These are phyloP conservation scores for Prosapia bicincta DNA, from an alignment of 2,888 invertebrate genomes.

Conservation along the genomic window DNA sequence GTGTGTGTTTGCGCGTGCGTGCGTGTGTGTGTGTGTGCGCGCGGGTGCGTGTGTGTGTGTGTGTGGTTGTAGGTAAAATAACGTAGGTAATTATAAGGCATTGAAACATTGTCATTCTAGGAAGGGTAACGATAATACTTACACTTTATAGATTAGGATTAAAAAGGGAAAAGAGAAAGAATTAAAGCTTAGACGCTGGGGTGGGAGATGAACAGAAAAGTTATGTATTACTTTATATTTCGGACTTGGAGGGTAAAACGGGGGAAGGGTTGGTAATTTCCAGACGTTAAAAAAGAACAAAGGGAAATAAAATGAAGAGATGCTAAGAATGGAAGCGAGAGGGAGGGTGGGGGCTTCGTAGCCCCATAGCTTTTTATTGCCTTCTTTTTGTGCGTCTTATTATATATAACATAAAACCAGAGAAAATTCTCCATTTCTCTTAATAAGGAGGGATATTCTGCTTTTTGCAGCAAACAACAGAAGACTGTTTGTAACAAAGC, in stretches of 20 bases:
- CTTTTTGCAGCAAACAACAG: neutral
- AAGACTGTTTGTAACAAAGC: constrained; percentile 7
- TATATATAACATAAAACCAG: constrained; percentile 37
- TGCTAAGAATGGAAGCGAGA: constrained; percentile 9
- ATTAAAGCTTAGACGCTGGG: neutral
- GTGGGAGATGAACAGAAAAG: constrained; percentile 21
- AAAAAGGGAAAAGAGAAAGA: neutral
- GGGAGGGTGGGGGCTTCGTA: constrained; percentile 10
- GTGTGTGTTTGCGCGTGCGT: no score
- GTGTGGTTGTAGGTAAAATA: no score
- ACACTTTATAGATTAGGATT: no score
- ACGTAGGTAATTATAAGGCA: no score
- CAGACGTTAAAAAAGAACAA: constrained; percentile 38
- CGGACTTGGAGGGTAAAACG: constrained; percentile 1
- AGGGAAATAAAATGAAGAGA: constrained; percentile 36
- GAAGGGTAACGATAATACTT: no score
- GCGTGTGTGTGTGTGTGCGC: no score
- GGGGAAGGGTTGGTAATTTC: constrained; percentile 32
- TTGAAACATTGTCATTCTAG: no score
- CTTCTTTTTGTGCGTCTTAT: constrained; percentile 33
- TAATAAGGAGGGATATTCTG: constrained; percentile 24
- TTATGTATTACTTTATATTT: constrained; percentile 29
- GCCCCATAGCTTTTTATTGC: constrained; percentile 25
- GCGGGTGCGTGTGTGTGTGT: no score
- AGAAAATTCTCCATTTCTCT: constrained; percentile 32